Conservation (phyloP, 1,140 invertebrate genomes). For the Scaptomyza pallida region DNA sequence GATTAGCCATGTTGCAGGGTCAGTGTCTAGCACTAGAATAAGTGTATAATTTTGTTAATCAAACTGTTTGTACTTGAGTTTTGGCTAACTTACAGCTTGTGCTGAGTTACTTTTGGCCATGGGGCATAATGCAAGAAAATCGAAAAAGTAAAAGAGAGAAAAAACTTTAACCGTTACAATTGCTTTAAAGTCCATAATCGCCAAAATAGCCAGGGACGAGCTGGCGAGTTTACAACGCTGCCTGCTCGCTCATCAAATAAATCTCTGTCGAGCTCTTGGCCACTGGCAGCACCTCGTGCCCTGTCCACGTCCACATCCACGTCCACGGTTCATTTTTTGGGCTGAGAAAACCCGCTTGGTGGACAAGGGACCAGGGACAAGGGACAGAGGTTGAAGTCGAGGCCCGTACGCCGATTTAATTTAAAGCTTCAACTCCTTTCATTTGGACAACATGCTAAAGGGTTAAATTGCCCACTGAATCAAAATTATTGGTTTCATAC, state of each 20-base stretch:
- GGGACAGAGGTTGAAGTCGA: constrained; percentile 13
- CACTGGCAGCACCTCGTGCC: constrained; percentile 21
- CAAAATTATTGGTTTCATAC: constrained; percentile 83
- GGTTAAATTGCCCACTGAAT: constrained; percentile 84
- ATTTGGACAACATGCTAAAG: constrained; percentile 80
- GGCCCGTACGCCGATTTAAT: constrained; percentile 72
- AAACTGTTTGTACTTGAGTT: constrained; percentile 34
- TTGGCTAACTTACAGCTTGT: constrained; percentile 33
- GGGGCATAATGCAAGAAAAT: constrained; percentile 37
- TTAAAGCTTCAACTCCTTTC: constrained; percentile 81
- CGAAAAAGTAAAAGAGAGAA: constrained; percentile 27
- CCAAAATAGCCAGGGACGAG: constrained; percentile 35
- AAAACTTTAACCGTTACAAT: constrained; percentile 55
- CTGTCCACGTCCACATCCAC: no score
- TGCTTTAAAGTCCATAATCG: constrained; percentile 68
- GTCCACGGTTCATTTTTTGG: no score
- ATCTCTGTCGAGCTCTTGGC: constrained; percentile 68
- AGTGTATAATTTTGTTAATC: constrained; percentile 44
- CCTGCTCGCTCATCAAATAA: constrained; percentile 74
- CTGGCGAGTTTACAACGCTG: constrained; percentile 48
- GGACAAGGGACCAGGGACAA: constrained; percentile 3
- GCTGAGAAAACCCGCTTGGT: background rate
- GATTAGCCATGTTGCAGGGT: constrained; percentile 23
- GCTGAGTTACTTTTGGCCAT: constrained; percentile 2
- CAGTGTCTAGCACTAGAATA: constrained; percentile 32